These are phyloP conservation scores for Thunnus albacares DNA, from an alignment of 2,797 vertebrate species.

Conservation along the genomic window DNA sequence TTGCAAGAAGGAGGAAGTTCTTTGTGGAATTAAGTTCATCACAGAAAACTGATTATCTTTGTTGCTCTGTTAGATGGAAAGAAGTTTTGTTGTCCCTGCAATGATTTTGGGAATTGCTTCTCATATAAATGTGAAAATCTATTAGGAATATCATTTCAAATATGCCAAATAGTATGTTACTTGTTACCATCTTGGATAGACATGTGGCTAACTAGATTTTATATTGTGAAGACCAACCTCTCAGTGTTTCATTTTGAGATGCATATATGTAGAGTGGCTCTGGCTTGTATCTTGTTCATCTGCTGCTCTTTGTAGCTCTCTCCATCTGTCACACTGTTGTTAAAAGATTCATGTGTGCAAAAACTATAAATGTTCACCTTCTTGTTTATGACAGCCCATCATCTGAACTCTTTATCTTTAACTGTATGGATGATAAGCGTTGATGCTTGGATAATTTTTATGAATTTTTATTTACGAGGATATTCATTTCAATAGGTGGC, in stretches of 20 bases:
- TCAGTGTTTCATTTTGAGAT: constrained; percentile 46
- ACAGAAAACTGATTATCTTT: constrained; percentile 23
- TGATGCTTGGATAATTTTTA: not conserved
- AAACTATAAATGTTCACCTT: constrained; percentile 38
- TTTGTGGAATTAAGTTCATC: constrained; percentile 18
- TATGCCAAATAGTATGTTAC: not conserved
- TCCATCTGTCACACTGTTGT: constrained; percentile 67
- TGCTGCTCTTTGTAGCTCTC: constrained; percentile 52
- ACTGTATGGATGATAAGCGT: not conserved
- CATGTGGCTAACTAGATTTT: constrained; percentile 29
- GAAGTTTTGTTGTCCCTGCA: not conserved
- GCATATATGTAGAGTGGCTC: constrained; percentile 53
- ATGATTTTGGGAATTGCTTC: not conserved
- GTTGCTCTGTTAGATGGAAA: not conserved
- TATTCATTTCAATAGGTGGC: constrained; percentile 32
- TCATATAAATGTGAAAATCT: constrained; percentile 10
- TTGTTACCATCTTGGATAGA: not conserved
- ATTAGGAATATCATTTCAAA: not conserved
- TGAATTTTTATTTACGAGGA: not conserved
- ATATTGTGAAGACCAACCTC: constrained; percentile 13
- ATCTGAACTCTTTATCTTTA: constrained; percentile 9
- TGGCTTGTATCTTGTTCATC: constrained; percentile 52
- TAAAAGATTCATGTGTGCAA: constrained; percentile 50
- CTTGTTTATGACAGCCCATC: constrained; percentile 19
- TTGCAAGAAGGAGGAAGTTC: constrained; percentile 50